phyloP scores from a whole-genome alignment of 1,140 invertebrate species.

The Formica selysi region DNA sequence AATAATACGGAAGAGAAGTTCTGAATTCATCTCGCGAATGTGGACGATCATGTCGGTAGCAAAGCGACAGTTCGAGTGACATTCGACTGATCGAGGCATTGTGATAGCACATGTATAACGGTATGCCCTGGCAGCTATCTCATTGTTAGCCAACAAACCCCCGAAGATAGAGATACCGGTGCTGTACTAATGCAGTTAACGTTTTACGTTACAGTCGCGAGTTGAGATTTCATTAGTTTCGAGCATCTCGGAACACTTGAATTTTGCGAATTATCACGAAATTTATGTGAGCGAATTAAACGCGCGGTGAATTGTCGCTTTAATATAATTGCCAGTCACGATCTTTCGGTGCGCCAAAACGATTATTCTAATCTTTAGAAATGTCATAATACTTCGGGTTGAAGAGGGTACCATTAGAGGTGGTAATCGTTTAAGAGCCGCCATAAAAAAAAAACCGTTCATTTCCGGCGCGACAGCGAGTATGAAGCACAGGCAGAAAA shows the following conservation, averaged over 20 bases:
- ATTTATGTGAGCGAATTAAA: background rate
- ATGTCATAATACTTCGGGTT: background rate
- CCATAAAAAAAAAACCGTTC: slow-evolving; percentile 79
- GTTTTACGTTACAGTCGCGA: slow-evolving; percentile 83
- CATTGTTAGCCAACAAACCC: slow-evolving; percentile 81
- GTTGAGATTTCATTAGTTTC: slow-evolving; percentile 83
- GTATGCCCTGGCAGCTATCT: slow-evolving; percentile 53
- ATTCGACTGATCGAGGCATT: slow-evolving; percentile 5
- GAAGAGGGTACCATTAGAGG: slow-evolving; percentile 16
- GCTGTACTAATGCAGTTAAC: slow-evolving; percentile 79
- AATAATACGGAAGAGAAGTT: slow-evolving; percentile 69
- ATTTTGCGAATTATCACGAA: slow-evolving; percentile 37
- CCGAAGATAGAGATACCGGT: slow-evolving; percentile 70
- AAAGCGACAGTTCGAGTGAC: slow-evolving; percentile 29
- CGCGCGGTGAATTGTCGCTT: background rate
- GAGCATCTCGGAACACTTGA: slow-evolving; percentile 7
- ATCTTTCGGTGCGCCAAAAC: background rate
- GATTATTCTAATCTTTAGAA: slow-evolving; percentile 21
- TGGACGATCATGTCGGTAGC: slow-evolving; percentile 43
- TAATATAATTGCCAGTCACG: background rate
- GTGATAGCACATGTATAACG: background rate
- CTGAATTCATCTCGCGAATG: slow-evolving; percentile 40
- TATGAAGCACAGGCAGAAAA: slow-evolving; percentile 80
- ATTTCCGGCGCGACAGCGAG: slow-evolving; percentile 77
- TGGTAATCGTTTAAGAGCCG: slow-evolving; percentile 65